phyloP scores from a whole-genome alignment of 1,140 invertebrate genomes.

The Gonioctena quinquepunctata region DNA sequence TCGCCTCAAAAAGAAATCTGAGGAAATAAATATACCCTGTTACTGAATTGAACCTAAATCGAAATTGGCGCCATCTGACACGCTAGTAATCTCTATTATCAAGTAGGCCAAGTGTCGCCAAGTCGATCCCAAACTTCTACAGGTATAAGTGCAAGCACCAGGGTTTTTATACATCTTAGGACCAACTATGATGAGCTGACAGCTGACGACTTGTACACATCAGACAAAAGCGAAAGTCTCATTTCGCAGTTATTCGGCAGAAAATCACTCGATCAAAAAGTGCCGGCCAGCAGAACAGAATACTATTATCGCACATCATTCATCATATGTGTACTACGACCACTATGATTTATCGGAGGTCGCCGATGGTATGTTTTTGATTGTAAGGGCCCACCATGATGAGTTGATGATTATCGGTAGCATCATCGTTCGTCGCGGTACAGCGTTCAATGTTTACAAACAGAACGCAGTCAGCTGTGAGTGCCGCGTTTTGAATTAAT shows the following conservation, averaged over 20 bases:
- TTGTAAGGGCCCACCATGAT: conserved; percentile 14
- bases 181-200: too few relatives aligned
- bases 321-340: not conserved
- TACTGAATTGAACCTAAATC: too few relatives aligned
- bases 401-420: conserved; percentile 24
- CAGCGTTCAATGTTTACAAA: conserved; percentile 52
- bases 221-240: too few relatives aligned
- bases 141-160: too few relatives aligned
- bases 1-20: too few relatives aligned
- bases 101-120: too few relatives aligned
- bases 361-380: not conserved
- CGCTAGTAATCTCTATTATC: too few relatives aligned
- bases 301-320: not conserved
- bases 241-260: not conserved
- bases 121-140: too few relatives aligned
- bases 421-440: conserved; percentile 29
- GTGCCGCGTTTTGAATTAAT: conserved; percentile 66
- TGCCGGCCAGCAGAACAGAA: not conserved
- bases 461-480: conserved; percentile 55
- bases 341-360: conserved; percentile 1
- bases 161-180: too few relatives aligned
- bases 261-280: not conserved
- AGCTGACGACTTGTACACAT: too few relatives aligned
- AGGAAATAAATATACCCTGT: too few relatives aligned
- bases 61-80: too few relatives aligned